phyloP scores from a whole-genome alignment of 2,888 invertebrate species.

The Stramonita haemastoma region DNA sequence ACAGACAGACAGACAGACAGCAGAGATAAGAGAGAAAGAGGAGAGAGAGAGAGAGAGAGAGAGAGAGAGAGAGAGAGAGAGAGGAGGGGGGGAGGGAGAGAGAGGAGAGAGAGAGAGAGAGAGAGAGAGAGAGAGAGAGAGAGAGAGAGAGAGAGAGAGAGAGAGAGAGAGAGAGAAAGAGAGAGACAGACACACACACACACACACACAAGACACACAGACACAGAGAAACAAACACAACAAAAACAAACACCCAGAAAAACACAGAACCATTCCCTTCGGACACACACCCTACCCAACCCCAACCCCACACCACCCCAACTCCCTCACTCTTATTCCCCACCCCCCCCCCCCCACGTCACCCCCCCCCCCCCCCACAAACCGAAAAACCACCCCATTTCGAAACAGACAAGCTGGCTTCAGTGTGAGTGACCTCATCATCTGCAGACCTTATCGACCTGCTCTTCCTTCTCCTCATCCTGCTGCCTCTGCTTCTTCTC shows the following conservation, averaged over 20 bases:
- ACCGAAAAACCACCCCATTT: not conserved
- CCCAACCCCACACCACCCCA: no score
- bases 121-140: not conserved
- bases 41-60: conserved; percentile 31
- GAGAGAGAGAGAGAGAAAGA: not conserved
- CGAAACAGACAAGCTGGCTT: not conserved
- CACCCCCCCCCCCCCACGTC: no score
- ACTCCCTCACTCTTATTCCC: no score
- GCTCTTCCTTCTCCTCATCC: not conserved
- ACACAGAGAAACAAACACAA: no score
- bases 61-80: conserved; percentile 5
- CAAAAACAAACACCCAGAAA: no score
- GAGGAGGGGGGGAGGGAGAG: not conserved
- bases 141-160: not conserved
- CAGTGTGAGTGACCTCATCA: not conserved
- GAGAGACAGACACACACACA: not conserved
- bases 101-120: not conserved
- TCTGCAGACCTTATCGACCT: conserved; percentile 7
- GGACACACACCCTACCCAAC: no score
- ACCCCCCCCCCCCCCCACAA: no score
- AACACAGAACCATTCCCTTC: no score
- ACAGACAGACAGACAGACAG: not conserved
- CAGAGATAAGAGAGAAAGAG: conserved; percentile 7
- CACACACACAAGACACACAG: not conserved
- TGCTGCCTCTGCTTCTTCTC: not conserved